These are phyloP conservation scores for Eucera pruinosa DNA, from an alignment of 2,888 invertebrate species.

Conservation along the genomic window DNA sequence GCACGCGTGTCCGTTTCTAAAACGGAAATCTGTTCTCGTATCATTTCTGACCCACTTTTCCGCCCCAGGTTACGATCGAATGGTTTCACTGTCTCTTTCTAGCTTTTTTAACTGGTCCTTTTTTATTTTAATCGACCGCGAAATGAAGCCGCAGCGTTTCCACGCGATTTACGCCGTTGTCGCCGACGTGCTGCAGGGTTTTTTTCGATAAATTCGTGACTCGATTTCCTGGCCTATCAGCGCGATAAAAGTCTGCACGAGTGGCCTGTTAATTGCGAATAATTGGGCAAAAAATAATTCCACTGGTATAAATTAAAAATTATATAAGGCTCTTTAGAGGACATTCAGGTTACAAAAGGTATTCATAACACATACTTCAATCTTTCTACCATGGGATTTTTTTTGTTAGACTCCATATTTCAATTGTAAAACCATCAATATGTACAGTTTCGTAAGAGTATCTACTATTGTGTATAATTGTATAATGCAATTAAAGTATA, in stretches of 20 bases:
- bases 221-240: conserved; percentile 17
- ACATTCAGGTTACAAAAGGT: no score
- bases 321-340: no score
- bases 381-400: no score
- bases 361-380: no score
- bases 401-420: no score
- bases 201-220: conserved; percentile 28
- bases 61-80: conserved; percentile 19
- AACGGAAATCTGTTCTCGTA: conserved; percentile 45
- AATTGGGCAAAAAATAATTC: no score
- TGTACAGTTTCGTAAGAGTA: no score
- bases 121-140: conserved; percentile 22
- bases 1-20: conserved; percentile 35
- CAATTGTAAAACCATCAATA: no score
- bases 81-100: background rate
- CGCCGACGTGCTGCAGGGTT: background rate
- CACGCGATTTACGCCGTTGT: conserved; percentile 18
- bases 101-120: background rate
- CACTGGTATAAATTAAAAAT: no score
- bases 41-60: conserved; percentile 57
- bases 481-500: no score
- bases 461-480: no score
- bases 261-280: no score
- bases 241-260: conserved; percentile 11
- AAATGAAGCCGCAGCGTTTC: background rate